Conservation (phyloP, 2,888 invertebrate genomes). For the Drosophila pseudotakahashii region DNA sequence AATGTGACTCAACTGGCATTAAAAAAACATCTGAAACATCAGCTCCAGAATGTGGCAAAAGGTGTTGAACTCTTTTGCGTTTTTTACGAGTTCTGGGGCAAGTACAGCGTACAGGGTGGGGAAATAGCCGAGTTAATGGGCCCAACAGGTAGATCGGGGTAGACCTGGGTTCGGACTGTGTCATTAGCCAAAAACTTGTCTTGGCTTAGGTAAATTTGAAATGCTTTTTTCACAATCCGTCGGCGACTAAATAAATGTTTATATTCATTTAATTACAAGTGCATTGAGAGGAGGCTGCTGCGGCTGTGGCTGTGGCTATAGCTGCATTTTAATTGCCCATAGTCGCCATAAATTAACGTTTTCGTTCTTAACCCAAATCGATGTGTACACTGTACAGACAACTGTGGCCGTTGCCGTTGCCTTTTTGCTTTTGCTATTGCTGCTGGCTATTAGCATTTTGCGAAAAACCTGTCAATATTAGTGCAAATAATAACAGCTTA, state of each 20-base stretch:
- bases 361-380: slow-evolving; percentile 83
- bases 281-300: slow-evolving; percentile 47
- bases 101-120: slow-evolving; percentile 42
- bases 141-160: slow-evolving; percentile 60
- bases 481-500: slow-evolving; percentile 81
- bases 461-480: slow-evolving; percentile 80
- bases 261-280: slow-evolving; percentile 78
- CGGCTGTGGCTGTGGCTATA: slow-evolving; percentile 59
- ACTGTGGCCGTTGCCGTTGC: slow-evolving; percentile 44
- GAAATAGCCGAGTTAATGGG: slow-evolving; percentile 45
- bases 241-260: slow-evolving; percentile 70
- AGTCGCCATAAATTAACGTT: slow-evolving; percentile 64
- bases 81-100: slow-evolving; percentile 54
- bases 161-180: slow-evolving; percentile 42
- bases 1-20: slow-evolving; percentile 42
- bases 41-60: slow-evolving; percentile 44
- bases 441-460: slow-evolving; percentile 72
- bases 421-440: slow-evolving; percentile 5
- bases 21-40: neutral
- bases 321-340: slow-evolving; percentile 72
- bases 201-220: slow-evolving; percentile 46
- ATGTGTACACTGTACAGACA: slow-evolving; percentile 35
- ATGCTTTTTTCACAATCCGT: slow-evolving; percentile 39
- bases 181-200: slow-evolving; percentile 56
- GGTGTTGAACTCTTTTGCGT: slow-evolving; percentile 72